Evolutionary conservation across 2,888 invertebrate species (phyloP), one percentile per base, ranked within the genome.

Genomic region (Aleiodes alternator): DNA sequence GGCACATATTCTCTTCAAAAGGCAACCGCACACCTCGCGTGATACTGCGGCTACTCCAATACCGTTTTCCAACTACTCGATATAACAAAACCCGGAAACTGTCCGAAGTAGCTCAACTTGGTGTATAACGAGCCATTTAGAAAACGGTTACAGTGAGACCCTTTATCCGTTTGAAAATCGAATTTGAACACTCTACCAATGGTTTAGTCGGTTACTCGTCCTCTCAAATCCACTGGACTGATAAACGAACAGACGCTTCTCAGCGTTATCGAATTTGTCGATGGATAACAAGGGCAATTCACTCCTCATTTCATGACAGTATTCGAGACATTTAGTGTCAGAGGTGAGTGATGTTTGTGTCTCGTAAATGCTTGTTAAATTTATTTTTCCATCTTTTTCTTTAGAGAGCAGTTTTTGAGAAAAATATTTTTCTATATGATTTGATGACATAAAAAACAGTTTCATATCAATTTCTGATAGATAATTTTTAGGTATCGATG

Each of bases 221-320:
- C 12, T 48, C 55, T 76, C 76, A 66, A 50, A 23, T 38, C 31
- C 43, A 23, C 14, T 38, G 69, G 75, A 73, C 74, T 77, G 78
- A 80, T 79, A 38, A 69, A 69, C 64, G 71, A 76, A 76, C 57
- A 51, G 51, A 69, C 69, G 38, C 29, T 59, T 56, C 51, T 72
- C 23, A 29, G 53, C 69, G 73, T 78, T 76, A 80, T 78, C 73
- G 78, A 80, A 78, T 75, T 61, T 71, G 51, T 73, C 64, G 66
- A 76, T 78, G 71, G 72, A 77, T 80, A 80, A 78, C 76, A 76
- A 76, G 76, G 76, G 73, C 14, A 16, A 64, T 14, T 38, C 43
- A 14, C 78, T 80, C 76, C 69, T 78, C 79, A 79, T 78, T 79
- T 74, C 71, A 59, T 51, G 69, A 75, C 69, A 69, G 64, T 55